A percentile compares a stretch with the other conserved stretches of the same genome.
phyloP scores from a whole-genome alignment of 2,888 invertebrate species.

The Camponotus fellah region DNA sequence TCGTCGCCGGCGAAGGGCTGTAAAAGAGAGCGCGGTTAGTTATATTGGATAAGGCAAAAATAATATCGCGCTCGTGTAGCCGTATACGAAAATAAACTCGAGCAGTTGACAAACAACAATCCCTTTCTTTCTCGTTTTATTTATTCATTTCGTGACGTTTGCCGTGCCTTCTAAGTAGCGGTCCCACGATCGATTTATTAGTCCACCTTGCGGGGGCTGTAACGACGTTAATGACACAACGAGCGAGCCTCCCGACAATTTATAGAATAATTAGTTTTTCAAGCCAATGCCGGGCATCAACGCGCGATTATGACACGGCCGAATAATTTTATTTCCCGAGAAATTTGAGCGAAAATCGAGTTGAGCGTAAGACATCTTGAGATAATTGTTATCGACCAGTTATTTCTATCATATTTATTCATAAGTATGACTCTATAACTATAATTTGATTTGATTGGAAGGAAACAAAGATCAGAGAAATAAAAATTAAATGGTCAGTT shows the following conservation, averaged over 20 bases:
- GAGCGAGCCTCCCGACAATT: slow-evolving; percentile 46
- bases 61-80: slow-evolving; percentile 30
- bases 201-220: slow-evolving; percentile 10
- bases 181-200: slow-evolving; percentile 22
- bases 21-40: slow-evolving; percentile 60
- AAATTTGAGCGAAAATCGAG: slow-evolving; percentile 15
- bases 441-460: too few species aligned
- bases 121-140: slow-evolving; percentile 11
- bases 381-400: neutral
- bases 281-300: neutral
- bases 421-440: neutral
- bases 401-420: slow-evolving; percentile 8
- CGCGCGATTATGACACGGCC: neutral
- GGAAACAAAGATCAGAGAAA: neutral
- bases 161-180: neutral
- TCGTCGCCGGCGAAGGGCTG: slow-evolving; percentile 25
- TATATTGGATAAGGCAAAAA: slow-evolving; percentile 60
- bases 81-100: slow-evolving; percentile 19
- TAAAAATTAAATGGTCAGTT: neutral
- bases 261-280: slow-evolving; percentile 55
- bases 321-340: slow-evolving; percentile 28
- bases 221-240: slow-evolving; percentile 37
- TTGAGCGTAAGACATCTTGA: neutral
- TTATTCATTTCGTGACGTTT: slow-evolving; percentile 31
- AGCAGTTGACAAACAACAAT: slow-evolving; percentile 15